Conservation (phyloP, 2,797 vertebrate species). For the Pteronotus mesoamericanus region DNA sequence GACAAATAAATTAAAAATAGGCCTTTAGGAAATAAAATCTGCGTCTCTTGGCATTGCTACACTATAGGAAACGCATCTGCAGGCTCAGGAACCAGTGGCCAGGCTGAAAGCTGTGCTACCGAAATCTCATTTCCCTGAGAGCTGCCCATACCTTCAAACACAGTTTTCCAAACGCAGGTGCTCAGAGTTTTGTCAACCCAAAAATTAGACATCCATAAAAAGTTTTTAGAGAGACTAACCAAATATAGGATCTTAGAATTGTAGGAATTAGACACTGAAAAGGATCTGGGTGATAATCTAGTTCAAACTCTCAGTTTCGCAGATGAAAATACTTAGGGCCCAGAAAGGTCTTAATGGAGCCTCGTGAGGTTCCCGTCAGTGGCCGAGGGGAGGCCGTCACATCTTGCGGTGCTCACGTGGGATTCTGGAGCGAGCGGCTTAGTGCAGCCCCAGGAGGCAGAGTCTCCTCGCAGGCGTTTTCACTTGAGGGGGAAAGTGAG, state of each 20-base stretch:
- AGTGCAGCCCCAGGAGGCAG: not conserved
- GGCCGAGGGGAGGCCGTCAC: not conserved
- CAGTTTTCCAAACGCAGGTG: not conserved
- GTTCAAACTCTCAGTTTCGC: not conserved
- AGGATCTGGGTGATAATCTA: not conserved
- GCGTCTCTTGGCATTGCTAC: conserved; percentile 43
- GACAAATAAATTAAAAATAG: conserved; percentile 71
- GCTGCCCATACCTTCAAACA: not conserved
- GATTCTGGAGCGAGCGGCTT: not conserved
- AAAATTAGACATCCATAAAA: conserved; percentile 25
- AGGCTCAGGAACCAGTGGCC: not conserved
- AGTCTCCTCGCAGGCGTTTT: too few relatives aligned
- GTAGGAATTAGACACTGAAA: not conserved
- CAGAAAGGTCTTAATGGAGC: not conserved
- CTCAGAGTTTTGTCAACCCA: conserved; percentile 40
- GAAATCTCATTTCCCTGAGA: conserved; percentile 18
- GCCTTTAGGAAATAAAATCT: conserved; percentile 66
- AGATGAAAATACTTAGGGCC: not conserved
- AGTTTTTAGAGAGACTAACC: not conserved
- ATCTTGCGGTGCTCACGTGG: not conserved
- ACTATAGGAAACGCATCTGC: not conserved
- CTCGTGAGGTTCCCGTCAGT: not conserved
- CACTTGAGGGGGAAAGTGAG: conserved; percentile 6
- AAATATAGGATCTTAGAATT: not conserved
- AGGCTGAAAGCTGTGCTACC: not conserved